Percentiles rank a stretch among this genome's conserved stretches.
These are phyloP conservation scores for Tricholauxania praeusta DNA, from an alignment of 2,888 invertebrate genomes.

Conservation along the genomic window DNA sequence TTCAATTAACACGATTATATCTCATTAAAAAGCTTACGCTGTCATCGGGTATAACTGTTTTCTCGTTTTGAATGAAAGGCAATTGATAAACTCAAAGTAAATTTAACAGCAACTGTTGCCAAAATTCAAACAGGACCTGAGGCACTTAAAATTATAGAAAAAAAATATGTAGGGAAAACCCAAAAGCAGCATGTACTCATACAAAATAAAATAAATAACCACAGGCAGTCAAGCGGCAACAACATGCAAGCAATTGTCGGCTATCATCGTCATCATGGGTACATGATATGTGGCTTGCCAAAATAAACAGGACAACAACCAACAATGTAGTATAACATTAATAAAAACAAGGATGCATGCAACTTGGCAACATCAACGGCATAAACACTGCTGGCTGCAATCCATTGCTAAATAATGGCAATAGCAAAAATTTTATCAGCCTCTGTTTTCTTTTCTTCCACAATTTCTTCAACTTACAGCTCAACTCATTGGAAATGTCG, in stretches of 20 bases:
- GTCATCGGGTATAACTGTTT: not conserved
- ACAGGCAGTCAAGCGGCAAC: slow-evolving; percentile 22
- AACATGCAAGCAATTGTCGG: slow-evolving; percentile 47
- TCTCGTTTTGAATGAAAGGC: not conserved
- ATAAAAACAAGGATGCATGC: slow-evolving; percentile 38
- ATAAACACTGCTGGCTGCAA: not conserved
- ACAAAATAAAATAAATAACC: slow-evolving; percentile 31
- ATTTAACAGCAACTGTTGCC: slow-evolving; percentile 26
- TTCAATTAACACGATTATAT: slow-evolving; percentile 34
- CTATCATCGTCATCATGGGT: slow-evolving; percentile 33
- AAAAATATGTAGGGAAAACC: slow-evolving; percentile 1
- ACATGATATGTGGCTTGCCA: slow-evolving; percentile 36
- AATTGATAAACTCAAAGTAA: slow-evolving; percentile 20
- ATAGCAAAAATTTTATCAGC: not conserved
- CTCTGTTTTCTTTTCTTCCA: not conserved
- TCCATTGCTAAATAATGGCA: not conserved
- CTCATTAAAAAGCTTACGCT: slow-evolving; percentile 24
- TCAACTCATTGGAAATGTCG: not conserved
- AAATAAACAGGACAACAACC: slow-evolving; percentile 33
- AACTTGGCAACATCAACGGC: slow-evolving; percentile 25
- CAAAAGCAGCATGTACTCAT: slow-evolving; percentile 20
- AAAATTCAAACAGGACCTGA: slow-evolving; percentile 40
- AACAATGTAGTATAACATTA: slow-evolving; percentile 12
- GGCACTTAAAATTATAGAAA: slow-evolving; percentile 28
- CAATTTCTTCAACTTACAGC: slow-evolving; percentile 18